A percentile compares a stretch with the other conserved stretches of the same genome.
phyloP scores from a whole-genome alignment of 2,888 invertebrate genomes.

The Lypha dubia region DNA sequence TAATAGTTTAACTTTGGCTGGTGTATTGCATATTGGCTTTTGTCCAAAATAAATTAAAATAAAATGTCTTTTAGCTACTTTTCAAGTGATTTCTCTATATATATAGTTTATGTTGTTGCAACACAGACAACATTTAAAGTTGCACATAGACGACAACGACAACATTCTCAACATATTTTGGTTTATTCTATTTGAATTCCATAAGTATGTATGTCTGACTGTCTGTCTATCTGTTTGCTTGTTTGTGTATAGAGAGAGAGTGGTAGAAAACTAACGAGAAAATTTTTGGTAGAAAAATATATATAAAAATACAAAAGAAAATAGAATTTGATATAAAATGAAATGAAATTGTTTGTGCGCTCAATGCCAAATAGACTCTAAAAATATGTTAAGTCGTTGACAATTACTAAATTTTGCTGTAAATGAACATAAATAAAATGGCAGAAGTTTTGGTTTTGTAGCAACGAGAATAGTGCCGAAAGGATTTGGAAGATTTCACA shows the following conservation, averaged over 20 bases:
- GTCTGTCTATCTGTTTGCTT: too few relatives aligned
- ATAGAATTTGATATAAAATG: slow-evolving; percentile 35
- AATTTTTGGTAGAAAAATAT: too few relatives aligned
- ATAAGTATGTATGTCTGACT: slow-evolving; percentile 11
- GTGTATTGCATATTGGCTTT: slow-evolving; percentile 61
- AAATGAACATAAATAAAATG: slow-evolving; percentile 68
- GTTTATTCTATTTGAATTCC: slow-evolving; percentile 22
- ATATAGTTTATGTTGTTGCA: slow-evolving; percentile 48
- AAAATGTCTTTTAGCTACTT: slow-evolving; percentile 67
- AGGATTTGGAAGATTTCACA: neutral
- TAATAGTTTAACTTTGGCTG: slow-evolving; percentile 40
- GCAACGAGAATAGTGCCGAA: neutral
- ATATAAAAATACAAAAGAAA: slow-evolving; percentile 45
- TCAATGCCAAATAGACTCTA: slow-evolving; percentile 65
- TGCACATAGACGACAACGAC: slow-evolving; percentile 13
- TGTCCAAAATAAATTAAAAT: slow-evolving; percentile 71
- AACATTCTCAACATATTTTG: slow-evolving; percentile 59
- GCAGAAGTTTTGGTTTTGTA: neutral
- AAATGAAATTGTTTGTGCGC: slow-evolving; percentile 48
- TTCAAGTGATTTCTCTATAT: slow-evolving; percentile 65
- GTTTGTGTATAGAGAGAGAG: neutral
- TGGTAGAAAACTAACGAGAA: neutral
- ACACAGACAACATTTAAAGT: slow-evolving; percentile 4
- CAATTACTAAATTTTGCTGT: slow-evolving; percentile 66
- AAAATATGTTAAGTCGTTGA: slow-evolving; percentile 70